These are phyloP conservation scores for Mycteria americana DNA, from an alignment of 2,797 vertebrate genomes.

Conservation along the genomic window DNA sequence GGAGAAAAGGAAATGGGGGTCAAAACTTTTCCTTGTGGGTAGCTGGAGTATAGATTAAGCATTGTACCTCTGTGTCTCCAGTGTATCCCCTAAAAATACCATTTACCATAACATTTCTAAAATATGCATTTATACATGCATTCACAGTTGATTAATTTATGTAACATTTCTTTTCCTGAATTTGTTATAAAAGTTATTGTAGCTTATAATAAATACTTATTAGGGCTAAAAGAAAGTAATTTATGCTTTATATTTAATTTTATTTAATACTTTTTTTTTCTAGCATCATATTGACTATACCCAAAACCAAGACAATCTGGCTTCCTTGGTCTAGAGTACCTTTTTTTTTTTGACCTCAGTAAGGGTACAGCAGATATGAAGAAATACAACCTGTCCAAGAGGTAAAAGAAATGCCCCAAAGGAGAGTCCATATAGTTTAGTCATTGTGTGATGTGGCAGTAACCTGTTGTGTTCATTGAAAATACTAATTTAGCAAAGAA, in stretches of 20 bases:
- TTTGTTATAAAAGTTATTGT: conserved; percentile 2
- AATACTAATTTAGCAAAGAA: background rate
- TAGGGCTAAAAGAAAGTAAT: conserved; percentile 35
- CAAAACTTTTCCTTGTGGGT: background rate
- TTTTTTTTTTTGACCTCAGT: background rate
- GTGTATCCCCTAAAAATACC: background rate
- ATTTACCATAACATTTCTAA: background rate
- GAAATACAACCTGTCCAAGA: background rate
- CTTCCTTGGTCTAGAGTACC: background rate
- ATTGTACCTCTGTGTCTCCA: background rate
- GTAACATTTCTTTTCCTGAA: background rate
- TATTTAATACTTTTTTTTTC: background rate
- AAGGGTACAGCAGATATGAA: background rate
- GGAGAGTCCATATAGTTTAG: background rate
- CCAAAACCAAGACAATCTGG: background rate
- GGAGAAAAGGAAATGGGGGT: background rate
- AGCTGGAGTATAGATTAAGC: conserved; percentile 28
- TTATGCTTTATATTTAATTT: background rate
- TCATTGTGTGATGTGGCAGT: background rate
- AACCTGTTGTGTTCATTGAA: background rate
- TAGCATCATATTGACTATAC: background rate
- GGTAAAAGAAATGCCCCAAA: background rate
- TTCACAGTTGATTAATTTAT: background rate
- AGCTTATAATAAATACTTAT: conserved; percentile 20
- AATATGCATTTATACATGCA: background rate